A percentile compares a stretch with the other conserved stretches of the same genome.
Evolutionary conservation across 2,113 vertebrate genomes (phyloP).

Genomic region (Actenoides hombroni): DNA sequence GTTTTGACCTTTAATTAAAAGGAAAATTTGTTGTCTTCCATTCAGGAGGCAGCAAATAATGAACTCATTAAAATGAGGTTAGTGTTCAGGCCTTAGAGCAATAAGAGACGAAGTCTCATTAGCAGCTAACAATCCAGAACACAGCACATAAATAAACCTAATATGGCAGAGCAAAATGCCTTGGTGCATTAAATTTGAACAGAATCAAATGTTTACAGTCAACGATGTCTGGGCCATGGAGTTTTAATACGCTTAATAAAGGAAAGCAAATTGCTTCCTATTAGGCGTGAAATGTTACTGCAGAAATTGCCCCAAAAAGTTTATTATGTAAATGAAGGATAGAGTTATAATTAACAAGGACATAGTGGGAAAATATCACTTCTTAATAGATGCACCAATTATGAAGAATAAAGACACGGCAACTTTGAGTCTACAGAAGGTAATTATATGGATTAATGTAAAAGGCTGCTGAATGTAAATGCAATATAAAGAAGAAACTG

Average conservation of each 20-base stretch:
- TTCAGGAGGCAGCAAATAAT: conserved; percentile 93
- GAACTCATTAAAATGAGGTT: conserved; percentile 94
- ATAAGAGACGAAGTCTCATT: conserved; percentile 79
- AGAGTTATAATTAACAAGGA: conserved; percentile 71
- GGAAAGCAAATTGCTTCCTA: conserved; percentile 81
- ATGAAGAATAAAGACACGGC: conserved; percentile 61
- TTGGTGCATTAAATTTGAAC: conserved; percentile 81
- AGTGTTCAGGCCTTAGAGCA: conserved; percentile 81
- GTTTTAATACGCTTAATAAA: conserved; percentile 83
- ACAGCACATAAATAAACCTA: conserved; percentile 82
- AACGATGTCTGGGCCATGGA: conserved; percentile 76
- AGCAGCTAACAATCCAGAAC: conserved; percentile 83
- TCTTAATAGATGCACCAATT: conserved; percentile 69
- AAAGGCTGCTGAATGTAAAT: conserved; percentile 19
- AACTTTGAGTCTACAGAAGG: conserved; percentile 49
- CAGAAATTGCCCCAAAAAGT: conserved; percentile 72
- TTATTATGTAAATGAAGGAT: conserved; percentile 73
- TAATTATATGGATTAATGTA: conserved; percentile 57
- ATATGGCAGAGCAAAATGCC: conserved; percentile 77
- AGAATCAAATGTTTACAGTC: conserved; percentile 82
- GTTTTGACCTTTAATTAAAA: conserved; percentile 87
- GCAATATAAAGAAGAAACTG: neutral
- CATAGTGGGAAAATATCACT: conserved; percentile 68
- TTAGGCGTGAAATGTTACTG: conserved; percentile 76
- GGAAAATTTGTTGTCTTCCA: conserved; percentile 87